These are phyloP conservation scores for Diplazon laetatorius DNA, from an alignment of 2,888 invertebrate genomes.

Conservation along the genomic window DNA sequence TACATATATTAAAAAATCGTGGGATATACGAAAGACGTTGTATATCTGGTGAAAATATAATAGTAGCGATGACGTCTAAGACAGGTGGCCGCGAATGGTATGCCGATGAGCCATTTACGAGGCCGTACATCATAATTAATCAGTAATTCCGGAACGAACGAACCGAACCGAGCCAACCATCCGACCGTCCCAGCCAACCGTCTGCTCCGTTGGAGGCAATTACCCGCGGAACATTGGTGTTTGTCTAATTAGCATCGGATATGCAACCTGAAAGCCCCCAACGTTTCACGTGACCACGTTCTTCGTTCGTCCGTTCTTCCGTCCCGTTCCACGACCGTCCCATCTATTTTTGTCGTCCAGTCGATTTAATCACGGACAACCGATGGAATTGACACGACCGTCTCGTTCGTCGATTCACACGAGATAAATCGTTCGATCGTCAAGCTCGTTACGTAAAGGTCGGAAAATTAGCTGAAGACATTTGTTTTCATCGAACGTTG, in stretches of 20 bases:
- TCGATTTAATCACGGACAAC: conserved; percentile 18
- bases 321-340: neutral
- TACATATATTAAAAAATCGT: no score
- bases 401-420: no score
- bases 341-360: conserved; percentile 32
- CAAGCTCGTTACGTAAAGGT: no score
- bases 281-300: conserved; percentile 26
- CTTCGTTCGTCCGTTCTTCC: neutral
- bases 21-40: no score
- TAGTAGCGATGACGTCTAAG: conserved; percentile 14
- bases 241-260: conserved; percentile 55
- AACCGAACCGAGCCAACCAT: neutral
- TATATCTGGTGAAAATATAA: neutral
- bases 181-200: neutral
- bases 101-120: conserved; percentile 46
- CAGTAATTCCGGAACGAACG: conserved; percentile 36
- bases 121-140: conserved; percentile 55
- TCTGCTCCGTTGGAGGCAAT: conserved; percentile 40
- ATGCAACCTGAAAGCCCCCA: conserved; percentile 43
- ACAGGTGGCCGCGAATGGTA: conserved; percentile 16
- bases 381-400: conserved; percentile 14
- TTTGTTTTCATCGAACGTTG: no score
- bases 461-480: no score
- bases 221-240: conserved; percentile 40
- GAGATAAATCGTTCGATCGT: no score